Evolutionary conservation across 2,113 vertebrate species (phyloP).

Genomic region (Artemisiospiza belli): DNA sequence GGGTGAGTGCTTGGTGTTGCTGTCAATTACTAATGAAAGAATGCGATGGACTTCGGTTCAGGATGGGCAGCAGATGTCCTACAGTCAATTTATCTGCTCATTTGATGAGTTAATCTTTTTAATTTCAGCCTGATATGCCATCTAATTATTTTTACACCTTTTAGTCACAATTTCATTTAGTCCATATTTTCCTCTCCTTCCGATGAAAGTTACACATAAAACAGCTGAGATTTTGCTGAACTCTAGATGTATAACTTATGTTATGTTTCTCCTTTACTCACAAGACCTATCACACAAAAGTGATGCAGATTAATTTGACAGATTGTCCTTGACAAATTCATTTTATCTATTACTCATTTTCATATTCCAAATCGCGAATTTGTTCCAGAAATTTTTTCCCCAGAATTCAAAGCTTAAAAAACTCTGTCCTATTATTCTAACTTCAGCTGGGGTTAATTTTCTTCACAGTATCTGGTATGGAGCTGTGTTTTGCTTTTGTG

Average conservation of each 20-base stretch:
- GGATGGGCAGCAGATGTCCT: not conserved
- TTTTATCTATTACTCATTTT: constrained; percentile 27
- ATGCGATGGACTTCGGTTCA: accelerated
- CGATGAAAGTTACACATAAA: not conserved
- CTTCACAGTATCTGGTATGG: not conserved
- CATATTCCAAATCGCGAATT: not conserved
- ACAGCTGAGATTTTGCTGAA: not conserved
- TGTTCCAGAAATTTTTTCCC: not conserved
- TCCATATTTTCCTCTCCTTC: not conserved
- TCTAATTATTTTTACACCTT: not conserved
- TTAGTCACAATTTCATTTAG: not conserved
- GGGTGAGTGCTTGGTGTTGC: not conserved
- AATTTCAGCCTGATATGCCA: not conserved
- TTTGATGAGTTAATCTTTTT: not conserved
- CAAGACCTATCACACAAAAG: not conserved
- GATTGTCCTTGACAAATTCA: not conserved
- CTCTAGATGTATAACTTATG: not conserved
- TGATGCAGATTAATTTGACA: not conserved
- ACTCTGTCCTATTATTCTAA: not conserved
- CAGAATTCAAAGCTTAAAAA: not conserved
- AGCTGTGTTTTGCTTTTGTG: not conserved
- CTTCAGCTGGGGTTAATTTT: not conserved
- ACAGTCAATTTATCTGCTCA: not conserved
- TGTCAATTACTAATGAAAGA: accelerated
- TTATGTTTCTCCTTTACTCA: not conserved